Evolutionary conservation across 2,797 vertebrate species (phyloP).

Genomic region (Rhadinocentrus ornatus): DNA sequence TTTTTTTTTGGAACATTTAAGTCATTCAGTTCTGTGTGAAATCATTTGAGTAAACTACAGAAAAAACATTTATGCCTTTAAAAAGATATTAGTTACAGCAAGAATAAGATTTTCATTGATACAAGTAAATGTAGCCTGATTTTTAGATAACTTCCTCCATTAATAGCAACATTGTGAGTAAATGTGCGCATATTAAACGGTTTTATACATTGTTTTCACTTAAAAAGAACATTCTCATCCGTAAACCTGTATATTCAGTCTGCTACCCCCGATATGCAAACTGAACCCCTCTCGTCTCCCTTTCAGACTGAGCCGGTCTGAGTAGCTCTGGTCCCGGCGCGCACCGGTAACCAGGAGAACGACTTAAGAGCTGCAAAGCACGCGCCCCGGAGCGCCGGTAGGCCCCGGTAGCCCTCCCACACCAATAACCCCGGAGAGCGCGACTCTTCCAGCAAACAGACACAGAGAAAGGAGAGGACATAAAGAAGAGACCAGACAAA

Average conservation of each 20-base stretch:
- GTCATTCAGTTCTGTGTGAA: conserved; percentile 32
- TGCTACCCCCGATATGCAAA: conserved; percentile 23
- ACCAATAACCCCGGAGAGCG: conserved; percentile 82
- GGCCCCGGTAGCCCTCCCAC: conserved; percentile 82
- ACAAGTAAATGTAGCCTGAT: background rate
- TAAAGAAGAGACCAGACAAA: conserved; percentile 77
- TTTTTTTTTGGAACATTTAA: conserved; percentile 47
- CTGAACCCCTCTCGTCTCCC: conserved; percentile 27
- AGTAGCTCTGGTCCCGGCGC: conserved; percentile 62
- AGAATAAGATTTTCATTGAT: conserved; percentile 5
- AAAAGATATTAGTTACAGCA: conserved; percentile 4
- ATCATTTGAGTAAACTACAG: conserved; percentile 4
- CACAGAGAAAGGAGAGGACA: conserved; percentile 72
- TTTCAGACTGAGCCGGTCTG: conserved; percentile 45
- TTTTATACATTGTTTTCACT: background rate
- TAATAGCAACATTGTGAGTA: conserved; percentile 25
- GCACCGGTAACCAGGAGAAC: conserved; percentile 93
- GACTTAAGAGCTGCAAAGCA: conserved; percentile 87
- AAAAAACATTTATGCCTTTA: conserved; percentile 6
- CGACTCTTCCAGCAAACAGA: conserved; percentile 87
- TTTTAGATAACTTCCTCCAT: conserved; percentile 3
- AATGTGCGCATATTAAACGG: conserved; percentile 1
- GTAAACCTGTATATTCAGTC: conserved; percentile 27
- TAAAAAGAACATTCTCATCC: conserved; percentile 9
- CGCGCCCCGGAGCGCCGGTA: conserved; percentile 84